Base-by-base conservation (phyloP, 2,113 vertebrate species). In the Alligator sinensis region DNA sequence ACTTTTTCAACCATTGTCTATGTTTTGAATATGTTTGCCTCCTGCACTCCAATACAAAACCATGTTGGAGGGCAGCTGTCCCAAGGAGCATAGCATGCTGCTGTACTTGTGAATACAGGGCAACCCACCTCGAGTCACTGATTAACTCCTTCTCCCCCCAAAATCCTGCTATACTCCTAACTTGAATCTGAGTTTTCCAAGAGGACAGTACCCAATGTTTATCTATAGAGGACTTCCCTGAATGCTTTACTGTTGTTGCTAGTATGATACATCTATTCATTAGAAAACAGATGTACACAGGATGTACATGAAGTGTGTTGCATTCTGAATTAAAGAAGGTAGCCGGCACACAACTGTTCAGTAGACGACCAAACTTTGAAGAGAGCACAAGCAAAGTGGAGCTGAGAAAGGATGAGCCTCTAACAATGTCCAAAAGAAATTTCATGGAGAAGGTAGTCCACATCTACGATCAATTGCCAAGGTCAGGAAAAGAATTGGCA, bases 1-100 rank as follows among this genome's bases (percentile, higher is more conserved):
- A 14, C 55, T 93, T 81, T 92, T 61, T 27, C 18, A 80, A 57
- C 25, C 84, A 11, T 64, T 78, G 19, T 61, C 3, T 74, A 24
- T 66, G 82, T 47, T 90, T 74, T 81, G 64, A 90, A 88, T 77
- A 14, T 63, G 7, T 87, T 92, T 77, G 55, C 2, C 11, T 95
- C 8, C 19, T 0, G 1, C 91, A 80, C 89, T 82, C 24, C 64
- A 55, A 24, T 27, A 57, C 27, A 87, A 91, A 91, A 62, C 5
- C 3, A 0, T 2, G 0, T 38, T 11, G 72, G n/a, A 88, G 21
- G 19, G 9, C 0, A 0, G 27, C 54, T 76, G 38, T 2, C 3
- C 84, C 38, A 81, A 74, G 55, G 25, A 84, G 25, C 38, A 77
- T 11, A 0, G 0, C 47, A 5, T 76, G 34, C 34, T 94, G 27